Evolutionary conservation across 2,888 invertebrate species (phyloP).

Genomic region (Choristoneura rosaceana): DNA sequence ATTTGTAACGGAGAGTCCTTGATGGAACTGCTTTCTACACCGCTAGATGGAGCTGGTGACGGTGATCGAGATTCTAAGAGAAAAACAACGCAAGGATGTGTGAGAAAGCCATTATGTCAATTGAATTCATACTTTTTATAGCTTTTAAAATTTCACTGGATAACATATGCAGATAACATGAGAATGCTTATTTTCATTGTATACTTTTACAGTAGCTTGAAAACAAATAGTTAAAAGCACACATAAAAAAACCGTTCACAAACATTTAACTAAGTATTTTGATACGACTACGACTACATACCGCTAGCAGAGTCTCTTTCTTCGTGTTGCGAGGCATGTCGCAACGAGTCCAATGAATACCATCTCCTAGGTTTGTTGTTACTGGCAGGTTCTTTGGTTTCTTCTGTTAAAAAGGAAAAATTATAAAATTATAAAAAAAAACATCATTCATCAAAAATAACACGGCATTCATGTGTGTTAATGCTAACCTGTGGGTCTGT

Average conservation of each 20-base stretch:
- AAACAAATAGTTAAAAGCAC: no score
- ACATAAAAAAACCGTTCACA: no score
- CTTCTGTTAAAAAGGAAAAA: constrained; percentile 54
- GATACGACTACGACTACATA: constrained; percentile 46
- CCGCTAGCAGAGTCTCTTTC: constrained; percentile 81
- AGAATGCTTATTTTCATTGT: no score
- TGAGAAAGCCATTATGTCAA: no score
- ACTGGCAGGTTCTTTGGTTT: constrained; percentile 71
- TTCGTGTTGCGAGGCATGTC: constrained; percentile 70
- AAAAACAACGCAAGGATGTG: constrained; percentile 16
- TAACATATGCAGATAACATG: no score
- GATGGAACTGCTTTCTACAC: constrained; percentile 93
- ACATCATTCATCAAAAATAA: no score
- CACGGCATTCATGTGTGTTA: background rate
- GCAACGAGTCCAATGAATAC: constrained; percentile 79
- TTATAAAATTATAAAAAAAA: no score
- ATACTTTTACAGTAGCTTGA: no score
- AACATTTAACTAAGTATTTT: background rate
- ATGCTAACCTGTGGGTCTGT: constrained; percentile 49
- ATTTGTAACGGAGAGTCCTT: constrained; percentile 93
- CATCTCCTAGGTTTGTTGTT: constrained; percentile 69
- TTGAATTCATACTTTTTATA: no score
- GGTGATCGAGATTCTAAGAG: constrained; percentile 90
- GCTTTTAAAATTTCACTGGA: no score
- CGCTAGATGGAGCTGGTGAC: constrained; percentile 95